These are phyloP conservation scores for Lissocephala sabroskyi DNA, from an alignment of 2,888 invertebrate species.

Conservation along the genomic window DNA sequence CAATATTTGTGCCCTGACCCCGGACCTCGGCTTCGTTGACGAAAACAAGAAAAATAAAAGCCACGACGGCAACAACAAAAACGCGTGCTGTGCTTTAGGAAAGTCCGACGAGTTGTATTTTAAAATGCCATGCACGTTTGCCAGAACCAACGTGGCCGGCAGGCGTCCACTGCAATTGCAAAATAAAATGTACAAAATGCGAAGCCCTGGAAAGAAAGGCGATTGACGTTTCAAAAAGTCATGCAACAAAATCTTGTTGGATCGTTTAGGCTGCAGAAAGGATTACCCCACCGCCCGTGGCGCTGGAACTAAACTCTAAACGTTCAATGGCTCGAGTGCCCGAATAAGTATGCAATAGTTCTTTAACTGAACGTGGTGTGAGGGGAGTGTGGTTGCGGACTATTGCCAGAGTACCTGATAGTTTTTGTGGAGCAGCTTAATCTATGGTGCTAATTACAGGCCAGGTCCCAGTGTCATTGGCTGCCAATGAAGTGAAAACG, in stretches of 20 bases:
- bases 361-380: no score
- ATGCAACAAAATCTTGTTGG: slow-evolving; percentile 59
- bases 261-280: slow-evolving; percentile 55
- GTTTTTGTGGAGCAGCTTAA: neutral
- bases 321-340: no score
- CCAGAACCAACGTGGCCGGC: slow-evolving; percentile 47
- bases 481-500: neutral
- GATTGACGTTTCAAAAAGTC: slow-evolving; percentile 45
- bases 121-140: slow-evolving; percentile 50
- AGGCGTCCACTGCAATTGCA: slow-evolving; percentile 8
- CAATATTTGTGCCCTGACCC: slow-evolving; percentile 16
- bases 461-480: no score
- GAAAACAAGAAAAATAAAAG: neutral
- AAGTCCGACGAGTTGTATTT: slow-evolving; percentile 52
- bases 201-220: neutral
- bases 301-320: no score
- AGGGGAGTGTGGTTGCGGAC: slow-evolving; percentile 29
- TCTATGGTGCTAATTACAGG: no score
- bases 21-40: neutral
- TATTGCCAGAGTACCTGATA: neutral
- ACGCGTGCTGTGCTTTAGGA: slow-evolving; percentile 32
- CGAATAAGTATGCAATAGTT: no score
- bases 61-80: no score
- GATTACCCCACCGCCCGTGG: no score
- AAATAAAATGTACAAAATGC: neutral